These are phyloP conservation scores for Anodontia alba DNA, from an alignment of 2,888 invertebrate species.

Conservation along the genomic window DNA sequence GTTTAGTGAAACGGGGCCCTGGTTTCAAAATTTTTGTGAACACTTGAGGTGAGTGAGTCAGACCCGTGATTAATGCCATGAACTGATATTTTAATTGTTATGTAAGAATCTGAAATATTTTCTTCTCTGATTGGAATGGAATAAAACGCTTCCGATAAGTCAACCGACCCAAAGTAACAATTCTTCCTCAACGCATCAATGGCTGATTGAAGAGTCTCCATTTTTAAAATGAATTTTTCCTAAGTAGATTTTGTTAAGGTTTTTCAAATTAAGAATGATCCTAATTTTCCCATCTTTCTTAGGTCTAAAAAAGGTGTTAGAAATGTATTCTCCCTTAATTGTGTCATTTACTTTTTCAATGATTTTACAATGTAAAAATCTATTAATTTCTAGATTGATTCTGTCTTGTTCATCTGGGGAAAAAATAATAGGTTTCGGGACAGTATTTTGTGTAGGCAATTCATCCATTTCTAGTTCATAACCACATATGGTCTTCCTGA, in stretches of 20 bases:
- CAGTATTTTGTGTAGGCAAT: constrained; percentile 15
- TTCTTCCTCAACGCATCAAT: constrained; percentile 17
- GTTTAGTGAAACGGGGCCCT: too few species aligned
- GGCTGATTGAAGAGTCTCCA: constrained; percentile 30
- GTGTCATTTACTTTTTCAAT: constrained; percentile 13
- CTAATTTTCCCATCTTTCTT: constrained; percentile 24
- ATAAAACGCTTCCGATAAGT: constrained; percentile 23
- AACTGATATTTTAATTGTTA: constrained; percentile 27
- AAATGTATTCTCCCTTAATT: constrained; percentile 27
- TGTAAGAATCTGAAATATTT: constrained; percentile 26
- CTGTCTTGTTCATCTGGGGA: constrained; percentile 7
- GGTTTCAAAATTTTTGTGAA: constrained; percentile 32
- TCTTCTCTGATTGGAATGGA: constrained; percentile 8
- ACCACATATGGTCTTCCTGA: constrained; percentile 32
- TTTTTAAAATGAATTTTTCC: constrained; percentile 25
- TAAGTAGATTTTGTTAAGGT: not conserved
- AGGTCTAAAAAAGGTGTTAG: constrained; percentile 29
- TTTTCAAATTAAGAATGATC: constrained; percentile 26
- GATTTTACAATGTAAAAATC: too few species aligned
- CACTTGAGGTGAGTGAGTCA: constrained; percentile 9
- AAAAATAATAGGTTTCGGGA: constrained; percentile 34
- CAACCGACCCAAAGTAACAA: constrained; percentile 30
- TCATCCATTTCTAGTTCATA: constrained; percentile 33
- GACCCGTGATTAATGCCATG: constrained; percentile 12
- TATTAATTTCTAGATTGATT: constrained; percentile 33